Conservation (phyloP, 2,113 vertebrate species). For the Pheucticus melanocephalus region DNA sequence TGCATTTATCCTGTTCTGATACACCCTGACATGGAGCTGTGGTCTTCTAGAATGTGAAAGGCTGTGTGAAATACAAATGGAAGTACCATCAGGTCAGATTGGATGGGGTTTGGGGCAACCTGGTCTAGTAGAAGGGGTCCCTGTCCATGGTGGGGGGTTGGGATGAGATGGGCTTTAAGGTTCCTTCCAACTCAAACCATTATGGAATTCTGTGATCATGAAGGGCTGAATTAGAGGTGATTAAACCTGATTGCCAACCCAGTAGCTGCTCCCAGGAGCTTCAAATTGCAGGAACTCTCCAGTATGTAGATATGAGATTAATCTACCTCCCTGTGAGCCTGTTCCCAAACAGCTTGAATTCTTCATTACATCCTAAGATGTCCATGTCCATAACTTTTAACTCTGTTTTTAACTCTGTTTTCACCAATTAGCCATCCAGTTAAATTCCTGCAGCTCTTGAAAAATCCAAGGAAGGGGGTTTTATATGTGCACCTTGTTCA, state of each 20-base stretch:
- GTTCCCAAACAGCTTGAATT: background rate
- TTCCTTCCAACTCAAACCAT: background rate
- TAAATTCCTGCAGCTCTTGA: background rate
- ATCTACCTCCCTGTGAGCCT: background rate
- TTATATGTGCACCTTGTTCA: background rate
- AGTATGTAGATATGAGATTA: fast-evolving
- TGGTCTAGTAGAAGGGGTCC: background rate
- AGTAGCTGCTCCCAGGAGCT: background rate
- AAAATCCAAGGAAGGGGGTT: background rate
- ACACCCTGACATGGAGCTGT: background rate
- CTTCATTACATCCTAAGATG: background rate
- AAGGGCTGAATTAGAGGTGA: background rate
- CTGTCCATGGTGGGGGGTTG: background rate
- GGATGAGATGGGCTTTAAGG: background rate
- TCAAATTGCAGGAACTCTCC: background rate
- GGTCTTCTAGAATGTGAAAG: background rate
- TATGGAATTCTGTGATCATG: background rate
- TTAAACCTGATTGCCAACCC: background rate
- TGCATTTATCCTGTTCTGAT: background rate
- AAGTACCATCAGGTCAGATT: background rate
- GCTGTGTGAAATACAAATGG: background rate
- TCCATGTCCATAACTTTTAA: background rate
- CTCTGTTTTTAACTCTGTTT: background rate
- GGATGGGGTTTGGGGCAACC: background rate
- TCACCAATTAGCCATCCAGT: background rate